phyloP scores from a whole-genome alignment of 2,888 invertebrate species.

The Thera britannica region DNA sequence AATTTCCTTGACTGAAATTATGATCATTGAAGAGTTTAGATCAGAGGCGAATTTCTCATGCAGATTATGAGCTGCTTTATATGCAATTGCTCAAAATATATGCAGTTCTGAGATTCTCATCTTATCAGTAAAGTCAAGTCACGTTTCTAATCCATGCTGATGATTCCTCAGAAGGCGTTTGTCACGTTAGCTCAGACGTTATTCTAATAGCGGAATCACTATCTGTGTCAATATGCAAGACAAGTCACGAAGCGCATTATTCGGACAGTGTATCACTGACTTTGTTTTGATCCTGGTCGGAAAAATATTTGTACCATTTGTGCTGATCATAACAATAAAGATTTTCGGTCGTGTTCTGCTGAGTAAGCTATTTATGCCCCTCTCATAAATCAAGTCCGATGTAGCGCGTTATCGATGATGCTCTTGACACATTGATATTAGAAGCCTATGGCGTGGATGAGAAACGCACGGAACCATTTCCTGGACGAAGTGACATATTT shows the following conservation, averaged over 20 bases:
- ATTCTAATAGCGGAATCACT: constrained; percentile 24
- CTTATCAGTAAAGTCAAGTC: constrained; percentile 17
- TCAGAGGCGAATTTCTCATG: neutral
- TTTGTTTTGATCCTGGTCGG: constrained; percentile 17
- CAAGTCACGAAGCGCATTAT: constrained; percentile 28
- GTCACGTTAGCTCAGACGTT: constrained; percentile 23
- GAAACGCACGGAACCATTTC: neutral
- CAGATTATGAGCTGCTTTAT: neutral
- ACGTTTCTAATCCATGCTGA: constrained; percentile 27
- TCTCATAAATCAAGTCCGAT: neutral
- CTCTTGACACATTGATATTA: neutral
- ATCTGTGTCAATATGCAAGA: constrained; percentile 32
- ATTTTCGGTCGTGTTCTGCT: neutral
- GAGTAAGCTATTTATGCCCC: neutral
- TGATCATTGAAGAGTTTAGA: neutral
- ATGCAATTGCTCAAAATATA: neutral
- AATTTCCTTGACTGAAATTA: neutral
- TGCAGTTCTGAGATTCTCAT: neutral
- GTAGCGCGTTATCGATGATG: neutral
- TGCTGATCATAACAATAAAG: neutral
- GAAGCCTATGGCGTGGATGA: neutral
- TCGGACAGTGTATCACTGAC: constrained; percentile 27
- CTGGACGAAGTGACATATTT: neutral
- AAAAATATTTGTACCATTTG: neutral
- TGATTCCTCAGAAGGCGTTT: constrained; percentile 21